Base-by-base conservation (phyloP, 1,140 invertebrate species). In the Heliconius nattereri region DNA sequence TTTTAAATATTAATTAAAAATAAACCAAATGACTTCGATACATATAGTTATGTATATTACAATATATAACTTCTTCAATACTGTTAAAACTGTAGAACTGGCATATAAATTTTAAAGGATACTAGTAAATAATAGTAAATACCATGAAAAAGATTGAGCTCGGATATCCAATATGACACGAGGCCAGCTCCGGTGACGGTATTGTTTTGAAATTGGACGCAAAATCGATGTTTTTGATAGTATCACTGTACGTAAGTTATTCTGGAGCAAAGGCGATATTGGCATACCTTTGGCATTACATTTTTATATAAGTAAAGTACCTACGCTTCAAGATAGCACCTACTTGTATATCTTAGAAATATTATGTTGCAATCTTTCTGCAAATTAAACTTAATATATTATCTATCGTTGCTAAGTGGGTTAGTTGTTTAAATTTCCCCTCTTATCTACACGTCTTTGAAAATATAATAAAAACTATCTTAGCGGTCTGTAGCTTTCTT, bases 181-280 rank as follows among this genome's bases (percentile, higher is more conserved):
- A 80, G 49, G 73, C 83, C 83, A 84, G 81, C 79, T 83, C 66
- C 49, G 11, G 79, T 84, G 83, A 85, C 85, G 84, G 86, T 86
- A 84, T 84, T 78, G 83, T 82, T 82, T 87, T 88, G 86, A 86
- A 78, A 88, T 85, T 85, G 84, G 60, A 85, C 82, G 79, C 79
- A 35, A 35, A 35, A 35, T 35, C 7, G 0, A 80, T 73, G 29
- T 71, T 71, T 70, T 66, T 73, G 83, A 81, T 78, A 35, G n/a
- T 57, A 54, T 35, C 70, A 29, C 23, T 3, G 0, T 45, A 45
- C 40, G 13, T 45, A 23, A 16, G 23, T 66, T 66, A 66, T 66
- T 66, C 57, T 60, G 23, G 57, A 60, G 23, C 26, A n/a, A n/a
- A 60, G n/a, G 3, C 57, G 57, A 11, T n/a, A 60, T 20, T 26